Evolutionary conservation across 2,888 invertebrate genomes (phyloP).

Genomic region (Notocelia uddmanniana): DNA sequence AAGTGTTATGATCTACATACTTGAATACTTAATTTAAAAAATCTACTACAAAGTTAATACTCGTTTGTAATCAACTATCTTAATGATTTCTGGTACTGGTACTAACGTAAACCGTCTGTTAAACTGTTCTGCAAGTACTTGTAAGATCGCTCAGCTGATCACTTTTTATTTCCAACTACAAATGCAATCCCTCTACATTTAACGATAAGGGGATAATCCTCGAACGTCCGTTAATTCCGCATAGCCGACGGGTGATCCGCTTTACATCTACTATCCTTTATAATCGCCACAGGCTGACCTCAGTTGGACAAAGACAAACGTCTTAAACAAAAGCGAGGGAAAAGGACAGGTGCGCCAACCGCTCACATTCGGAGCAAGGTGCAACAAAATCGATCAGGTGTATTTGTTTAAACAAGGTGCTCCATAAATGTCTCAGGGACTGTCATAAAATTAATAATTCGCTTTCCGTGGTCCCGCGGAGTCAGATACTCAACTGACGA

Average conservation of each 20-base stretch:
- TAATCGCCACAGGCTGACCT: slow-evolving; percentile 51
- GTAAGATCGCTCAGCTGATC: slow-evolving; percentile 9
- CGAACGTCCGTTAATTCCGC: slow-evolving; percentile 48
- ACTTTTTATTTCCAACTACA: slow-evolving; percentile 8
- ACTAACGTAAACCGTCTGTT: slow-evolving; percentile 14
- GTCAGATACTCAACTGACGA: slow-evolving; percentile 30
- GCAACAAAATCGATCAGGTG: slow-evolving; percentile 82
- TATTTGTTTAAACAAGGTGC: slow-evolving; percentile 83
- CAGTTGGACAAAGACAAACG: slow-evolving; percentile 56
- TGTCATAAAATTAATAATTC: slow-evolving; percentile 68
- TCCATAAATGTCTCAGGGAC: slow-evolving; percentile 65
- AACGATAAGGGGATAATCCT: slow-evolving; percentile 46
- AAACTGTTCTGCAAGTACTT: slow-evolving; percentile 8
- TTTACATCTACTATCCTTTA: slow-evolving; percentile 51
- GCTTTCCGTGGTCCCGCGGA: slow-evolving; percentile 43
- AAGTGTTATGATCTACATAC: too few relatives aligned
- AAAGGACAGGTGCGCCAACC: slow-evolving; percentile 63
- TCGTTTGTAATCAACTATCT: slow-evolving; percentile 3
- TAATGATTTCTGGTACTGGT: slow-evolving; percentile 19
- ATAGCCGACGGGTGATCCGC: slow-evolving; percentile 55
- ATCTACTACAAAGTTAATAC: too few relatives aligned
- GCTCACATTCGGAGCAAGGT: slow-evolving; percentile 76
- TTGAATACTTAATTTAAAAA: too few relatives aligned
- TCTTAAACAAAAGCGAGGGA: slow-evolving; percentile 58
- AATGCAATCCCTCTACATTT: slow-evolving; percentile 23